Conservation (phyloP, 1,140 invertebrate species). For the Rhagoletis pomonella region DNA sequence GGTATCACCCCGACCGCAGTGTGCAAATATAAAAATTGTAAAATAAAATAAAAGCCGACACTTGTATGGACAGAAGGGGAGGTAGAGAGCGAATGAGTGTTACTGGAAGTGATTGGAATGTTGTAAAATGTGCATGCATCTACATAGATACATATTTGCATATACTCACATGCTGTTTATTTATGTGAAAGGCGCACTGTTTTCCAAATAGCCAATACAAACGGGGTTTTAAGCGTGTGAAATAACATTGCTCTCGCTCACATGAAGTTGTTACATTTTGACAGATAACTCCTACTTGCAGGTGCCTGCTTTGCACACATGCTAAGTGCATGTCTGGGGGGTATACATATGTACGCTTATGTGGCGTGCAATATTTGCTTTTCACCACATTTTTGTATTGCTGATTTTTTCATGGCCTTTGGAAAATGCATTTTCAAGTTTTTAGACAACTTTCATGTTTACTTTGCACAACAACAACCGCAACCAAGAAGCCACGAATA, state of each 20-base stretch:
- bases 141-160: neutral
- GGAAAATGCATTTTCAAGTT: constrained; percentile 1
- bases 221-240: neutral
- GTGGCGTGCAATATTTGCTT: constrained; percentile 19
- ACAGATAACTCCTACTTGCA: neutral
- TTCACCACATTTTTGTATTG: constrained; percentile 17
- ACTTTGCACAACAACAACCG: constrained; percentile 12
- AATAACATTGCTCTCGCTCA: neutral
- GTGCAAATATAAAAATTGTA: no score
- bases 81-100: no score
- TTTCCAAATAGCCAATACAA: no score
- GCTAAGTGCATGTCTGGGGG: no score
- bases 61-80: no score
- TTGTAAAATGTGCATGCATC: neutral
- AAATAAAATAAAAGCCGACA: no score
- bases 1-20: no score
- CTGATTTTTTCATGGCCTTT: constrained; percentile 7
- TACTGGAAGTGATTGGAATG: neutral
- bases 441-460: constrained; percentile 13
- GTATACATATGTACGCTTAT: neutral
- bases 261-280: no score
- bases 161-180: no score
- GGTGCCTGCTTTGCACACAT: neutral
- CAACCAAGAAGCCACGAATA: constrained; percentile 30
- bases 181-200: no score